A percentile compares a stretch with the other conserved stretches of the same genome.
phyloP scores from a whole-genome alignment of 2,113 vertebrate genomes.

The Pelvicachromis taeniatus region DNA sequence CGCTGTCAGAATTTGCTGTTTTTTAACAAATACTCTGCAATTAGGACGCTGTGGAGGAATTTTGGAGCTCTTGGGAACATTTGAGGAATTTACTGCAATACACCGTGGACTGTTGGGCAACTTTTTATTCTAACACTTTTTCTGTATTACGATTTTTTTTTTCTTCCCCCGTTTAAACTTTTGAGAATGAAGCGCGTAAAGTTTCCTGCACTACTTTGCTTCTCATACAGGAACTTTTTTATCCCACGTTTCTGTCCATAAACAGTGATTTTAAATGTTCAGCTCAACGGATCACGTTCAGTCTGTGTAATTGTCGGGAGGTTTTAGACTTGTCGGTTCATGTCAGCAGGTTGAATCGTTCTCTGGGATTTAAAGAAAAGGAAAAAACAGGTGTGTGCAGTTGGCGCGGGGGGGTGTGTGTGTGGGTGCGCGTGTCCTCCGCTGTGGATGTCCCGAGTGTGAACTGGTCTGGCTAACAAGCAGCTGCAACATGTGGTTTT shows the following conservation, averaged over 20 bases:
- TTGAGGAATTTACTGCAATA: constrained; percentile 9
- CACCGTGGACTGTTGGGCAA: background rate
- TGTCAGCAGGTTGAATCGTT: constrained; percentile 20
- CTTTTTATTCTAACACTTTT: background rate
- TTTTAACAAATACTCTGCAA: background rate
- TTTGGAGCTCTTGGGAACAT: background rate
- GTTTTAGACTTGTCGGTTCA: constrained; percentile 35
- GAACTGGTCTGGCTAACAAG: constrained; percentile 1
- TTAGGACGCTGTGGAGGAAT: constrained; percentile 11
- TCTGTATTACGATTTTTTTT: background rate
- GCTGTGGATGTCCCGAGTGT: background rate
- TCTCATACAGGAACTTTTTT: background rate
- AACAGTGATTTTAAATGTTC: constrained; percentile 18
- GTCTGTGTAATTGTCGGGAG: background rate
- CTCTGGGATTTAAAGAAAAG: background rate
- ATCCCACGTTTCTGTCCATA: background rate
- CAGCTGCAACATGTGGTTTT: constrained; percentile 89
- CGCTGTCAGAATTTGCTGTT: background rate
- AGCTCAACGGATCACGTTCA: constrained; percentile 19
- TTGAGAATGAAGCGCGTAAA: background rate
- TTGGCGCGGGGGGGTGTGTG: background rate
- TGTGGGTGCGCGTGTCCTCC: background rate
- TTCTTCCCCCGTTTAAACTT: background rate
- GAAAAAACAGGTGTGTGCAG: background rate
- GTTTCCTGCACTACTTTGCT: background rate